These are phyloP conservation scores for Corythaeola cristata DNA, from an alignment of 2,113 vertebrate species.

Conservation along the genomic window DNA sequence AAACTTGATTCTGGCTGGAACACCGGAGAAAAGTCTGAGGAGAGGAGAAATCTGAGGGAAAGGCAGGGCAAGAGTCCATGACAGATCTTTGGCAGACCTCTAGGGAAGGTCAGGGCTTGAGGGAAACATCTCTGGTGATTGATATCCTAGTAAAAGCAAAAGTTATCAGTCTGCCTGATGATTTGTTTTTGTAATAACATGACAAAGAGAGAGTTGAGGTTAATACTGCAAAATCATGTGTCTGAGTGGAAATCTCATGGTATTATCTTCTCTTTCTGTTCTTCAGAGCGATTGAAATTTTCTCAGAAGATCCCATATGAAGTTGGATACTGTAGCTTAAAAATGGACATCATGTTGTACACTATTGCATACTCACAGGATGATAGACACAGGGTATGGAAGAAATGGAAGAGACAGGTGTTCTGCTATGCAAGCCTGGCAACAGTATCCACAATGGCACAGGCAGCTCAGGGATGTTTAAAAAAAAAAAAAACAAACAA, in stretches of 20 bases:
- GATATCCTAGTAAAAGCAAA: not conserved
- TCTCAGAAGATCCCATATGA: not conserved
- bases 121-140: not conserved
- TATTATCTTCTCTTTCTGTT: not conserved
- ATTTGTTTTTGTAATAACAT: not conserved
- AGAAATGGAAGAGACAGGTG: not conserved
- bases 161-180: not conserved
- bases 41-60: not conserved
- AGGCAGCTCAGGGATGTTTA: not conserved
- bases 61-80: rapidly evolving
- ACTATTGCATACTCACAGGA: not conserved
- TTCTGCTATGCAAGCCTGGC: not conserved
- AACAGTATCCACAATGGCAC: not conserved
- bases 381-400: not conserved
- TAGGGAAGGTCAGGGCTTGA: not conserved
- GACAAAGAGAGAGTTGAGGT: not conserved
- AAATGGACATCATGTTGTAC: not conserved
- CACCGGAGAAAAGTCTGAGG: not conserved
- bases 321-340: not conserved
- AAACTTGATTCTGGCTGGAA: not conserved
- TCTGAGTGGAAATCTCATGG: not conserved
- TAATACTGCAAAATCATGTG: not conserved
- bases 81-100: not conserved
- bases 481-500: not conserved
- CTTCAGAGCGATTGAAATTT: not conserved